Conservation (phyloP, 2,888 invertebrate genomes). For the Lasioglossum oenotherae region DNA sequence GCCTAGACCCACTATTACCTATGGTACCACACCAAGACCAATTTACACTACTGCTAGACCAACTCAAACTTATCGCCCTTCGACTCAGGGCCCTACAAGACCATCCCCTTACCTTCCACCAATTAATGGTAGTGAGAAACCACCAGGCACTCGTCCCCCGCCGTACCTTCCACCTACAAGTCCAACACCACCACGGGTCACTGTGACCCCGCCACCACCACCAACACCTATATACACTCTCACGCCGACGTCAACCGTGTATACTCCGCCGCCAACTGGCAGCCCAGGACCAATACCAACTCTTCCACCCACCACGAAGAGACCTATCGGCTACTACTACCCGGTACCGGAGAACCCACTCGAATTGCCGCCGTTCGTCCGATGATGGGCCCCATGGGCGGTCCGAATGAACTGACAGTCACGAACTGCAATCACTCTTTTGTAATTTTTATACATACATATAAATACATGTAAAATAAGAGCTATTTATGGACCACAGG, state of each 20-base stretch:
- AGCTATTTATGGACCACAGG: constrained; percentile 45
- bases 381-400: constrained; percentile 60
- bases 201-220: constrained; percentile 83
- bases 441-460: constrained; percentile 36
- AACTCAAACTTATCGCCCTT: not conserved
- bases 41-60: not conserved
- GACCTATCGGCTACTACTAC: constrained; percentile 79
- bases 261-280: constrained; percentile 75
- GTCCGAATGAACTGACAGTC: constrained; percentile 25
- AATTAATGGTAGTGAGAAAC: not conserved
- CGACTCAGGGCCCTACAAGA: constrained; percentile 14
- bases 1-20: constrained; percentile 33
- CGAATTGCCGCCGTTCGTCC: constrained; percentile 73
- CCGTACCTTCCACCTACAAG: constrained; percentile 81
- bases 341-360: constrained; percentile 80
- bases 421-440: constrained; percentile 7
- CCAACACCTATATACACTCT: constrained; percentile 77
- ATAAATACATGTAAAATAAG: constrained; percentile 42
- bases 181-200: constrained; percentile 72
- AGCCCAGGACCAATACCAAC: constrained; percentile 76
- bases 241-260: constrained; percentile 72
- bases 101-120: constrained; percentile 37
- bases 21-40: constrained; percentile 30
- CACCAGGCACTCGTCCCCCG: constrained; percentile 69
- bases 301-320: constrained; percentile 77